Evolutionary conservation across 2,888 invertebrate species (phyloP), one percentile per base, ranked within the genome.

Genomic region (Hipparchia sbordonii): DNA sequence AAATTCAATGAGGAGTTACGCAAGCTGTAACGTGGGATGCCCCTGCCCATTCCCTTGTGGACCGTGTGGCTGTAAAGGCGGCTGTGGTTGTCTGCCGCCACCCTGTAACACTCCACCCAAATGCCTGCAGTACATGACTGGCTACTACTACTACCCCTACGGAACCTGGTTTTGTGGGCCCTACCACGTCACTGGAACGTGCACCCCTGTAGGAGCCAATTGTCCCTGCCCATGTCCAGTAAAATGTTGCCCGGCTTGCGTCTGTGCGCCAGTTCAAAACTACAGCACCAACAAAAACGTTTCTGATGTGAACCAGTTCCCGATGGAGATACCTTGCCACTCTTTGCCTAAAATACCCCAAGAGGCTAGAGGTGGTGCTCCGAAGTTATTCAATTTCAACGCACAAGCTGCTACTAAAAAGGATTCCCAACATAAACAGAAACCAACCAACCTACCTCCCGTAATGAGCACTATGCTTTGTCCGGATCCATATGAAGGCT

Each of bases 131-230:
- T 88, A 87, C 76, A 89, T 91, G 89, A 87, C 88, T 6, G 91
- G 91, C 2, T 91, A 92, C 77, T 91, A 90, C 73, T 91, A 91
- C 76, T 91, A 91, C 66, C 91, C 91, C 0, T 91, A 91, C 69
- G 91, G 91, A 2, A 85, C 82, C 61, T 91, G 91, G 91, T 90
- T 89, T 77, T 90, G 91, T 65, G 91, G 91, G 0, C 91, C 91
- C 0, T 91, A 91, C 76, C 90, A 91, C 72, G 88, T 89, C 0
- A 56, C 80, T 0, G 89, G 88, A 2, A 82, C 82, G 2, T 89
- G 89, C 72, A 67, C 75, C 8, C 87, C 88, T 0, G 80, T 82
- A 0, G 82, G 82, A 0, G 77, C 77, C 7, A 74, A 73, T 8
- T 72, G 77, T 46, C 72, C 76, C 10, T 73, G 82, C 1, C 82